Base-by-base conservation (phyloP, 2,113 vertebrate species). In the Corvus hawaiiensis region DNA sequence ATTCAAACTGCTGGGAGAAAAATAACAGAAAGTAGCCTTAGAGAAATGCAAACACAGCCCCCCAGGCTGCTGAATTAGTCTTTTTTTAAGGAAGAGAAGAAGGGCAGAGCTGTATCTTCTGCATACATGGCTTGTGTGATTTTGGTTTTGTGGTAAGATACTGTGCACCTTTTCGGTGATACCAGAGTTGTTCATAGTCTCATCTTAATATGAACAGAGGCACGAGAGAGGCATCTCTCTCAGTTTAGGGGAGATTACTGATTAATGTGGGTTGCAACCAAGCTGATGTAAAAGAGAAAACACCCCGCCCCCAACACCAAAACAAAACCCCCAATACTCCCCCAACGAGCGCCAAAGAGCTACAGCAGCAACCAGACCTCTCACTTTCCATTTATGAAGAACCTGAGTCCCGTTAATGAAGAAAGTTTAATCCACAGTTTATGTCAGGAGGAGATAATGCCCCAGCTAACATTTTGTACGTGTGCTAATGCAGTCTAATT, bases 261-360 rank as follows among this genome's bases (percentile, higher is more conserved):
- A 55, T 56, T 80, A 33, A 28, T 37, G 59, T 69, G 48, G 27
- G 33, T 73, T 83, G 67, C 67, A 82, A 64, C 39, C 32, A 61
- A 64, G 33, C 41, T 76, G 58, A 44, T 68, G 21, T 64, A 22
- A 84, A 37, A 62, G 37, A 16, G 23, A 68, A 33, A 76, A 23
- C 35, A 46, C 3, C 4, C 5, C 16, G 13, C 2, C 0, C 3
- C 11, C 35, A 14, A 16, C 17, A 14, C 5, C 23, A 69, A 13
- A 83, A 59, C 15, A 59, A 73, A 33, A 37, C 7, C 19, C 10
- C 13, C 18, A n/a, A 12, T 46, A 16, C 2, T 12, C 22, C 10
- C 16, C 3, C 43, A 68, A 37, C 10, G 63, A 78, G 16, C 2
- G 2, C 13, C 7, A 21, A 51, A 64, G 9, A 66, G 17, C 62